Percentiles rank a stretch among this genome's conserved stretches.
phyloP scores from a whole-genome alignment of 2,797 vertebrate genomes.

The Bovichtus diacanthus region DNA sequence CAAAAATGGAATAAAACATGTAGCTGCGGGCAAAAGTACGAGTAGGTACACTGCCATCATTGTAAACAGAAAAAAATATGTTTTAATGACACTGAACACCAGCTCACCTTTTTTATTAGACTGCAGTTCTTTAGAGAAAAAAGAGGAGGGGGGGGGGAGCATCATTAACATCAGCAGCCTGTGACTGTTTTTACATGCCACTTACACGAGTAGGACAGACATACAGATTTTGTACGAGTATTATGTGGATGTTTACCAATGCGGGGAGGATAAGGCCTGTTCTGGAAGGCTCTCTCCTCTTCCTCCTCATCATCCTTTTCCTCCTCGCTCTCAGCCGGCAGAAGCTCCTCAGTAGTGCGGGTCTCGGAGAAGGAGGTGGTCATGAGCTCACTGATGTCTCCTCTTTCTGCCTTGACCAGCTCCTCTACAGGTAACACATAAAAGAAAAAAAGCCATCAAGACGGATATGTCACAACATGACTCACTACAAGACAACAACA shows the following conservation, averaged over 20 bases:
- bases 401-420: constrained; percentile 84
- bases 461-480: background rate
- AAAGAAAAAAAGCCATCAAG: background rate
- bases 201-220: background rate
- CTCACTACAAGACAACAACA: background rate
- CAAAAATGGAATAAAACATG: constrained; percentile 24
- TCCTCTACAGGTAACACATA: constrained; percentile 69
- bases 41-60: background rate
- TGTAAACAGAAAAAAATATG: background rate
- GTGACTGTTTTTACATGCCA: background rate
- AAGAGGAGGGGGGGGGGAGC: background rate
- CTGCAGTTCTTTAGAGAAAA: constrained; percentile 78
- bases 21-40: constrained; percentile 2
- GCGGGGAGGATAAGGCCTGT: constrained; percentile 85
- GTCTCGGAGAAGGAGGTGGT: constrained; percentile 90
- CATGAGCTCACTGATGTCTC: constrained; percentile 86
- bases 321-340: constrained; percentile 87
- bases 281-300: constrained; percentile 85
- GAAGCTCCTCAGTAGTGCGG: constrained; percentile 85
- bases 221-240: background rate
- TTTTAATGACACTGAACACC: background rate
- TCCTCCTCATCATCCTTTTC: constrained; percentile 88
- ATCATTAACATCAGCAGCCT: constrained; percentile 24
- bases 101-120: constrained; percentile 88
- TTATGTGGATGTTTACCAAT: constrained; percentile 71